Conservation (phyloP, 2,888 invertebrate genomes). For the Ophion slaviceki region DNA sequence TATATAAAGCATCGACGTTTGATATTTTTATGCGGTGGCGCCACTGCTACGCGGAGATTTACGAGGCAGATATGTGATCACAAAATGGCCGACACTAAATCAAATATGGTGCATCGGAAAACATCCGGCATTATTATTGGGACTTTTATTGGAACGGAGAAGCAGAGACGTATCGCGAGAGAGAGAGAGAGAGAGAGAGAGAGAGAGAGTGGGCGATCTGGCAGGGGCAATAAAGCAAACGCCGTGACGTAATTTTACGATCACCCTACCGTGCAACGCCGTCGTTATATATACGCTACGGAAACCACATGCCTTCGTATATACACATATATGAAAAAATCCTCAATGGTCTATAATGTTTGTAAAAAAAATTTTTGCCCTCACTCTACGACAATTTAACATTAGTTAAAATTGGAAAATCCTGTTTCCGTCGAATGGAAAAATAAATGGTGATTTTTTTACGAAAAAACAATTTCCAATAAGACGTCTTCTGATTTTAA, state of each 20-base stretch:
- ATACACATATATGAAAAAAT: conserved; percentile 1
- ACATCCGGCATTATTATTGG: conserved; percentile 84
- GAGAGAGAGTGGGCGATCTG: conserved; percentile 60
- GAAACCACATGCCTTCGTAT: conserved; percentile 7
- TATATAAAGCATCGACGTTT: conserved; percentile 81
- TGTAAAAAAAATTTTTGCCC: too few relatives aligned
- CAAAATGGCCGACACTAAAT: conserved; percentile 84
- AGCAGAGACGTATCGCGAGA: conserved; percentile 66
- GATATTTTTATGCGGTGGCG: conserved; percentile 83
- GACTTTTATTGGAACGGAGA: conserved; percentile 82
- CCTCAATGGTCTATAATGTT: too few relatives aligned
- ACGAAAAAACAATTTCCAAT: too few relatives aligned
- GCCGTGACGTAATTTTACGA: conserved; percentile 78
- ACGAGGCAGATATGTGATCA: conserved; percentile 84
- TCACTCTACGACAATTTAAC: too few relatives aligned
- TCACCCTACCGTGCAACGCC: conserved; percentile 57
- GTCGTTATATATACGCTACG: conserved; percentile 36
- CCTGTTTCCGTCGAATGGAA: too few relatives aligned
- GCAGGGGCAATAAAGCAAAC: conserved; percentile 77
- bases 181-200: conserved; percentile 2
- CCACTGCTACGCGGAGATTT: conserved; percentile 80
- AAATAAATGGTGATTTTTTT: too few relatives aligned
- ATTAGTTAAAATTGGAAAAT: too few relatives aligned
- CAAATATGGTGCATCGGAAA: conserved; percentile 83
- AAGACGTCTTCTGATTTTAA: too few relatives aligned